These are phyloP conservation scores for Drosophila paramelanica DNA, from an alignment of 2,888 invertebrate species.

Conservation along the genomic window DNA sequence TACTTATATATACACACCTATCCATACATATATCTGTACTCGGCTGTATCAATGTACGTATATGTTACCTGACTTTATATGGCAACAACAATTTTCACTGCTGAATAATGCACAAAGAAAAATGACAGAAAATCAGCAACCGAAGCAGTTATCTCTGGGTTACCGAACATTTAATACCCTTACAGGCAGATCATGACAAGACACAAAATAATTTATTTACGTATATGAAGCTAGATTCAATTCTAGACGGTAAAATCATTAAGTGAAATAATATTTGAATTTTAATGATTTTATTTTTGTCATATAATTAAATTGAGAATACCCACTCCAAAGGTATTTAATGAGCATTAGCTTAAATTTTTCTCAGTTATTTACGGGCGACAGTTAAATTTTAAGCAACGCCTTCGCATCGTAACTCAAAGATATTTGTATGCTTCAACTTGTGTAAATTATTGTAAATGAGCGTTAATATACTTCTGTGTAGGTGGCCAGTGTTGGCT, in stretches of 20 bases:
- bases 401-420: neutral
- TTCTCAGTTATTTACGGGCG: neutral
- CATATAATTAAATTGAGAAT: neutral
- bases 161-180: too few relatives aligned
- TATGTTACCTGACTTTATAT: constrained; percentile 20
- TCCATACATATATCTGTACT: constrained; percentile 8
- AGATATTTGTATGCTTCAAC: constrained; percentile 1
- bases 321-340: neutral
- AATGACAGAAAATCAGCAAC: too few relatives aligned
- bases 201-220: too few relatives aligned
- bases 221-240: too few relatives aligned
- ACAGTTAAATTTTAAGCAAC: neutral
- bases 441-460: neutral
- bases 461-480: constrained; percentile 1
- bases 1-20: neutral
- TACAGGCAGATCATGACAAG: too few relatives aligned
- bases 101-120: constrained; percentile 57
- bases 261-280: too few relatives aligned
- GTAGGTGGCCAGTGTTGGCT: too few relatives aligned
- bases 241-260: too few relatives aligned
- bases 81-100: constrained; percentile 23
- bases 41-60: constrained; percentile 41
- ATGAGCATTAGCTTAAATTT: neutral
- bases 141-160: too few relatives aligned
- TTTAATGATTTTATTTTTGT: too few relatives aligned